Evolutionary conservation across 2,888 invertebrate genomes (phyloP), one percentile per base, ranked within the genome.

Genomic region (Scaptomyza caliginosa): DNA sequence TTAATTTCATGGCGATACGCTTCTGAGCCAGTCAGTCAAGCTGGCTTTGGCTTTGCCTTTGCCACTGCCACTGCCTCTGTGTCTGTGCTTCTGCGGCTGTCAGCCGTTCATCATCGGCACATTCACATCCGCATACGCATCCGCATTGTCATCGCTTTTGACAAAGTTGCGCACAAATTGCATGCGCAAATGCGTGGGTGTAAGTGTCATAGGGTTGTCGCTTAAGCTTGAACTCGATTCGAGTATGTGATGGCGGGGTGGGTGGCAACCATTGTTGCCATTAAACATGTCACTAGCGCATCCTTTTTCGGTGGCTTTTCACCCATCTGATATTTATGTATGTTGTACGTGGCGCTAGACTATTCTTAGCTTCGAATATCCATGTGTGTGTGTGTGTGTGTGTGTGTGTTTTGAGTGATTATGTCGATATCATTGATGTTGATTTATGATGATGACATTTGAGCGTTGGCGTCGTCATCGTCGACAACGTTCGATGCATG

Each of bases 381-480:
- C 46, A 55, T 21, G 4, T n/a, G 17, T 39, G 3, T 24, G 36
- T 34, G 10, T 49, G 34, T 55, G 24, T 54, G 43, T 49, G 43
- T 50, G 32, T 67, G 68, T 51, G 70, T 62, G 54, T 75, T 85
- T 87, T 87, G 81, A 85, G 79, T 83, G 82, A 87, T 83, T 86
- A 87, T 79, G 82, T 82, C 88, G 79, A 83, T 87, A 86, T 75
- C 78, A 84, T 82, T 86, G 82, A 82, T 85, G 83, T 82, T 87
- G 83, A 83, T 83, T 86, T 84, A 86, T 83, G 76, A 69, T 86
- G 87, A 84, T 86, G 86, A 72, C 72, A 56, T 63, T 55, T 69
- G 66, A 28, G 59, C 58, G 59, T 52, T 30, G 54, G 42, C 51
- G 39, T 45, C 36, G 34, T 34, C 2, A 13, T 26, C 26, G 10